These are phyloP conservation scores for Tribolium freemani DNA, from an alignment of 2,888 invertebrate genomes.

Conservation along the genomic window DNA sequence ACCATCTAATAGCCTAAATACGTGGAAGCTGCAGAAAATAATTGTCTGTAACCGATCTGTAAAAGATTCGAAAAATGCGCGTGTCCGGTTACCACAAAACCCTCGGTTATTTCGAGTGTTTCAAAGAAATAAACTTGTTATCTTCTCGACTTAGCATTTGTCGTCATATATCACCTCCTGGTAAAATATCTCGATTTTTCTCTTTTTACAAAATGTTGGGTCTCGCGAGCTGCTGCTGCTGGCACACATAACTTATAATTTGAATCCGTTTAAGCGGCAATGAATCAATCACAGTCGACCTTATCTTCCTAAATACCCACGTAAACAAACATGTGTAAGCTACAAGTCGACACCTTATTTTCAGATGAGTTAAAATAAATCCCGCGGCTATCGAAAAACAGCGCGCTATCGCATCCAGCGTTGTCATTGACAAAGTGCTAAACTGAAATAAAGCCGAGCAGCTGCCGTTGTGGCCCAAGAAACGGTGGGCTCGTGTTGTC, in stretches of 20 bases:
- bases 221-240: conserved; percentile 14
- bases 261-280: conserved; percentile 55
- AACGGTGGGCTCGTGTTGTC: conserved; percentile 56
- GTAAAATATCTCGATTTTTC: conserved; percentile 13
- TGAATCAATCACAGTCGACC: conserved; percentile 64
- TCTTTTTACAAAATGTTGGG: conserved; percentile 30
- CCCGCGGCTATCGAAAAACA: conserved; percentile 58
- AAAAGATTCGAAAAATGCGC: background rate
- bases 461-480: conserved; percentile 54
- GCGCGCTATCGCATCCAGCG: conserved; percentile 58
- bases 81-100: background rate
- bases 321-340: conserved; percentile 66
- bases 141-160: conserved; percentile 26
- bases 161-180: conserved; percentile 22
- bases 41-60: background rate
- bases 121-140: conserved; percentile 9
- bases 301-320: conserved; percentile 64
- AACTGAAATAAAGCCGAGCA: conserved; percentile 65
- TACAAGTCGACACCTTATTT: conserved; percentile 66
- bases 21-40: background rate
- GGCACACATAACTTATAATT: conserved; percentile 54
- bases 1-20: conserved; percentile 6
- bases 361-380: conserved; percentile 63
- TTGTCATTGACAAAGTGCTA: conserved; percentile 65
- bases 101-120: background rate